Evolutionary conservation across 1,140 invertebrate genomes (phyloP).

Genomic region (Polypedilum pembai): DNA sequence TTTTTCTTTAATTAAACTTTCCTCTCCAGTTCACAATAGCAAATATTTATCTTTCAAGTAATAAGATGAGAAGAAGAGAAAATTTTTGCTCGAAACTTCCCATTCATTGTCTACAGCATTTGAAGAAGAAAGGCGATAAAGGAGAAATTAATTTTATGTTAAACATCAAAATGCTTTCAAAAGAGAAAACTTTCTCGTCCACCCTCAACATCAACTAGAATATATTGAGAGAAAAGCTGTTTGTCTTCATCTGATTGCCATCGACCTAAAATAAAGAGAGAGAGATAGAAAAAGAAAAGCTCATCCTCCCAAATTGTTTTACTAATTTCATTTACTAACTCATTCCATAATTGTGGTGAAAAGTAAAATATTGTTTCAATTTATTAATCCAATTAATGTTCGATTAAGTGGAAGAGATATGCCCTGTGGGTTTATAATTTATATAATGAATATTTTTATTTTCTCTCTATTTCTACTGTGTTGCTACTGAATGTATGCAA

Average conservation of each 20-base stretch:
- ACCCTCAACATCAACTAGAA: too few relatives aligned
- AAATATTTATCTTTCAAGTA: conserved; percentile 8
- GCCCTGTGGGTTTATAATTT: neutral
- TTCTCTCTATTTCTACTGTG: neutral
- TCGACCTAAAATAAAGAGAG: neutral
- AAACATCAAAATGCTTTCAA: conserved; percentile 18
- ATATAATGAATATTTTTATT: conserved; percentile 9
- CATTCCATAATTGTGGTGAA: neutral
- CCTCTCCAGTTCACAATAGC: neutral
- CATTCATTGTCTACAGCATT: neutral
- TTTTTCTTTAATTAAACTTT: conserved; percentile 1
- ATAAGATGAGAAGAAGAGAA: neutral
- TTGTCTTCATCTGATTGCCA: too few relatives aligned
- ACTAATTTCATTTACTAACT: neutral
- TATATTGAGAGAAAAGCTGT: too few relatives aligned
- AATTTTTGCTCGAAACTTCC: neutral
- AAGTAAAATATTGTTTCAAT: conserved; percentile 24
- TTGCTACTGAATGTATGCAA: too few relatives aligned
- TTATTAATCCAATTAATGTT: conserved; percentile 26
- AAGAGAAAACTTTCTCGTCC: neutral
- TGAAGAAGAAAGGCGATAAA: neutral
- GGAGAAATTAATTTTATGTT: conserved; percentile 19
- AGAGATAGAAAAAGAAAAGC: neutral
- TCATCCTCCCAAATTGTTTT: neutral
- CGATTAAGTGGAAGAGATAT: conserved; percentile 23